A percentile compares a stretch with the other conserved stretches of the same genome.
Evolutionary conservation across 2,113 vertebrate genomes (phyloP).

Genomic region (Bagarius yarrelli): DNA sequence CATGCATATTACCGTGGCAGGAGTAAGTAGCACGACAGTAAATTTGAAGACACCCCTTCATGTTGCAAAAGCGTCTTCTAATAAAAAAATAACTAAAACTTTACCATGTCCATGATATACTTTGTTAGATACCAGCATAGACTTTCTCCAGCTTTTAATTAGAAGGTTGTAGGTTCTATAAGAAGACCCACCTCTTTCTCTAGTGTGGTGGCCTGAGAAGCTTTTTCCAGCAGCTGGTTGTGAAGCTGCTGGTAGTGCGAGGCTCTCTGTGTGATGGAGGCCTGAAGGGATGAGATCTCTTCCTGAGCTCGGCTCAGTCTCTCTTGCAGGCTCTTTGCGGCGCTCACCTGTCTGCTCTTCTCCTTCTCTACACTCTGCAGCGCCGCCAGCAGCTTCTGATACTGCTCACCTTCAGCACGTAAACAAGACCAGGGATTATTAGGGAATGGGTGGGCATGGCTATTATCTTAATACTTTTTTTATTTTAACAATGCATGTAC

Average conservation of each 20-base stretch:
- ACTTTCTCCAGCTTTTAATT: neutral
- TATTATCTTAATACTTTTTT: neutral
- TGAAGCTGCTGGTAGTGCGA: constrained; percentile 87
- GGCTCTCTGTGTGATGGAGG: constrained; percentile 83
- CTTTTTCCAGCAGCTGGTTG: constrained; percentile 84
- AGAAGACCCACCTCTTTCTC: constrained; percentile 75
- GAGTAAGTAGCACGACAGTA: too few species aligned
- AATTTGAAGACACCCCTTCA: neutral
- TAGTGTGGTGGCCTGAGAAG: constrained; percentile 73
- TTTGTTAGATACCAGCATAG: too few species aligned
- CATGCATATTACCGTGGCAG: too few species aligned
- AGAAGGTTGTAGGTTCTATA: neutral
- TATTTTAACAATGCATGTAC: neutral
- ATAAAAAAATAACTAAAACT: neutral
- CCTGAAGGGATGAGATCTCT: constrained; percentile 81
- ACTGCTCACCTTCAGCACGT: constrained; percentile 67
- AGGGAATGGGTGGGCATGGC: neutral
- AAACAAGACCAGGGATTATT: neutral
- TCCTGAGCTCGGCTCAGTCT: constrained; percentile 78
- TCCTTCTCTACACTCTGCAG: constrained; percentile 78
- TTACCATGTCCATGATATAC: too few species aligned
- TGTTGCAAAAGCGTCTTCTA: neutral
- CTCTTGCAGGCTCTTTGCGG: constrained; percentile 73
- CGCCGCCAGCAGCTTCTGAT: constrained; percentile 71
- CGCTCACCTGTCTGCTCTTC: constrained; percentile 68